Base-by-base conservation (phyloP, 2,888 invertebrate genomes). In the Chymomyza procnemis region DNA sequence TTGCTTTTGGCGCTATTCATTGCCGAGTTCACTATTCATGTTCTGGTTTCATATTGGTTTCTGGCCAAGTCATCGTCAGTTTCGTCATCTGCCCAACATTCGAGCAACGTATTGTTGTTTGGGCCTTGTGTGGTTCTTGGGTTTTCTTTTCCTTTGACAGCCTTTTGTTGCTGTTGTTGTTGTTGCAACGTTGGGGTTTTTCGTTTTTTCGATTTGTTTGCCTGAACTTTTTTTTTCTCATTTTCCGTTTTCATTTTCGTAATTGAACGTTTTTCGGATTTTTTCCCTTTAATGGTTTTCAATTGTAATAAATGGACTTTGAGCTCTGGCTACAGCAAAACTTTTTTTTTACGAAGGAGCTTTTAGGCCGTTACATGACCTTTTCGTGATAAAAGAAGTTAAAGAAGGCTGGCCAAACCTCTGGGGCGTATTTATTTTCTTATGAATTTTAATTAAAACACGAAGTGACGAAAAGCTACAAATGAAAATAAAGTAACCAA, bases 301-400 rank as follows among this genome's bases (percentile, higher is more conserved):
- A 61, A 61, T 50, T 46, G 60, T 70, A 67, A 64, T 75, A 63
- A 67, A 79, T 74, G 66, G 65, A 66, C 64, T 64, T 61, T 34
- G 34, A 1, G n/a, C 18, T 50, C 18, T n/a, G 50, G 19, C 4
- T 19, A 50, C 50, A n/a, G 19, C 16, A 47, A 16, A 14, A n/a
- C n/a, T n/a, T n/a, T n/a, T 47, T 47, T 14, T n/a, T 47, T 47
- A 4, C 47, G n/a, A 47, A 16, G 47, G 16, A 50, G 50, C 34
- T 12, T 9, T 41, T 41, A 12, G 34, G 34, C 34, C 34, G 9
- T 41, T 41, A 41, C 12, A 41, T 12, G 34, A 41, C 34, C 34
- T 41, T 41, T 41, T 41, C 34, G 34, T 41, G 34, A 41, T 41
- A 41, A 41, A 12, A 41, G 12, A 41, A 12, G 12, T 12, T 41